phyloP scores from a whole-genome alignment of 2,113 vertebrate genomes.

The Lonchura striata region DNA sequence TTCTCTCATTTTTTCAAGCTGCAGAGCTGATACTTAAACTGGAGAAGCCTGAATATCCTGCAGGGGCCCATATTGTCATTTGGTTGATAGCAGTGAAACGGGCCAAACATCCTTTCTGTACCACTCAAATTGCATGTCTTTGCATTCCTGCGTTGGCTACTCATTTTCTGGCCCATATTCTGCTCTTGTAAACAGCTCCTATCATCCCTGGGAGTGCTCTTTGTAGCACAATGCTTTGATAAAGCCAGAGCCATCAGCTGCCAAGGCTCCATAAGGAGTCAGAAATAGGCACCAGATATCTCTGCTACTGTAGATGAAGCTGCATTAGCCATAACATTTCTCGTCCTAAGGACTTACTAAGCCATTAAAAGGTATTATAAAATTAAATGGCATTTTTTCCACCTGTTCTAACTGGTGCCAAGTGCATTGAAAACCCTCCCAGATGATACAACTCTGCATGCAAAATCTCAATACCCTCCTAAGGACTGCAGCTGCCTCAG shows the following conservation, averaged over 20 bases:
- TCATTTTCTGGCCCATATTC: slow-evolving; percentile 22
- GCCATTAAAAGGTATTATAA: slow-evolving; percentile 25
- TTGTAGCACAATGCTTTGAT: slow-evolving; percentile 29
- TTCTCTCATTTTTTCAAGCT: background rate
- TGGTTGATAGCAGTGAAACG: background rate
- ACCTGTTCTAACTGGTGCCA: slow-evolving; percentile 18
- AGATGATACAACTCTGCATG: background rate
- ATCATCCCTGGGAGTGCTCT: slow-evolving; percentile 27
- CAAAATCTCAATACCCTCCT: background rate
- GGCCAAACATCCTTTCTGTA: slow-evolving; percentile 47
- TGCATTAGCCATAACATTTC: slow-evolving; percentile 9
- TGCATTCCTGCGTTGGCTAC: background rate
- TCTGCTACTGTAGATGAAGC: background rate
- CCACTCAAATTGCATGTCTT: slow-evolving; percentile 19
- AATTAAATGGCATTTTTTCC: slow-evolving; percentile 40
- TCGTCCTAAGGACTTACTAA: background rate
- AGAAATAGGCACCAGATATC: slow-evolving; percentile 24
- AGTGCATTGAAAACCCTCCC: background rate
- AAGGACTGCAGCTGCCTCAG: background rate
- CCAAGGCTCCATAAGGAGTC: slow-evolving; percentile 44
- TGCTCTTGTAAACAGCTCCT: slow-evolving; percentile 52
- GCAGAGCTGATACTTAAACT: background rate
- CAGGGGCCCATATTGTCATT: slow-evolving; percentile 43
- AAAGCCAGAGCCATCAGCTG: slow-evolving; percentile 44
- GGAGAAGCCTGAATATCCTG: slow-evolving; percentile 26